phyloP scores from a whole-genome alignment of 2,797 vertebrate species.

The Peromyscus nudipes region DNA sequence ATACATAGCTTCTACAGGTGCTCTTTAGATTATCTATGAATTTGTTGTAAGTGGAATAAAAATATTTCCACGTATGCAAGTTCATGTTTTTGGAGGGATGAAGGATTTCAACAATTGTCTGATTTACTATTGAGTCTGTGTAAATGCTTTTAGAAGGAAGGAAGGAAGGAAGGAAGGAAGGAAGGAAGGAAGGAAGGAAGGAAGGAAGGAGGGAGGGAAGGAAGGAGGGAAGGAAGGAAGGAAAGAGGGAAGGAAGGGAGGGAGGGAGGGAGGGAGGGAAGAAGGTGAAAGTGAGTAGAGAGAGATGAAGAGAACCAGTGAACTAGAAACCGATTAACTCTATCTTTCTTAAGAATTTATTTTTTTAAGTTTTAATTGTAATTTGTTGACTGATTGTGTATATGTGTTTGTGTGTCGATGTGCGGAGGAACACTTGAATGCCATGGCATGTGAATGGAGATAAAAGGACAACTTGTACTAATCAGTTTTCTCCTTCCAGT shows the following conservation, averaged over 20 bases:
- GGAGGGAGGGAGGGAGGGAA: background rate
- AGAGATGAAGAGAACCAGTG: background rate
- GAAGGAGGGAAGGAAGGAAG: background rate
- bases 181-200: background rate
- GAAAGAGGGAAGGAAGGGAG: background rate
- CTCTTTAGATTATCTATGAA: background rate
- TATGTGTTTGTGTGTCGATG: background rate
- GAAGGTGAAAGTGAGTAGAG: background rate
- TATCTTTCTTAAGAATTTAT: background rate
- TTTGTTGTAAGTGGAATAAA: background rate
- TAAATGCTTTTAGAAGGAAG: background rate
- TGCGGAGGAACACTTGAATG: background rate
- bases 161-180: background rate
- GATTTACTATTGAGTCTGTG: background rate
- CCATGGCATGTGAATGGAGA: background rate
- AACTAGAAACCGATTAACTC: background rate
- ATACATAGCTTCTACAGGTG: background rate
- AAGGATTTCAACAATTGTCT: slow-evolving; percentile 1
- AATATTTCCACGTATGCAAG: background rate
- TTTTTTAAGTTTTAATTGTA: background rate
- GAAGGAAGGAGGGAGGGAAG: background rate
- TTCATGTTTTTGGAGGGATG: background rate
- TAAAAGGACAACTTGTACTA: background rate
- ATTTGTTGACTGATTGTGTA: background rate
- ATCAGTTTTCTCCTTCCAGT: background rate